Base-by-base conservation (phyloP, 2,888 invertebrate genomes). In the Mesorhabditis spiculigera region DNA sequence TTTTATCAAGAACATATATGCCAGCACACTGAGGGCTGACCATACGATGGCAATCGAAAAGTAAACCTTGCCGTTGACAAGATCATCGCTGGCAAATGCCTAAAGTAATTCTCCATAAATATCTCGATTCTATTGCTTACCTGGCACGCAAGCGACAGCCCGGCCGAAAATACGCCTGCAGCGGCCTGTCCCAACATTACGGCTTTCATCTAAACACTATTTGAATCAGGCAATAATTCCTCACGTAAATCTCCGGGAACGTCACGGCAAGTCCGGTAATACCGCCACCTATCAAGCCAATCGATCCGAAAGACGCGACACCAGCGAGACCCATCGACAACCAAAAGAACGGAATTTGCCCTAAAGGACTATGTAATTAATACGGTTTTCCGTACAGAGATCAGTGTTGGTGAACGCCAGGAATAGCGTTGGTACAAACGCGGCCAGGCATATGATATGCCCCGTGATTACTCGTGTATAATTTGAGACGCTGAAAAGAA, bases 221-320 rank as follows among this genome's bases (percentile, higher is more conserved):
- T 16, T 10, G 28, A 45, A n/a, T 5, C 5, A 13, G 45, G 6
- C 16, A 66, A 45, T 45, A 8, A n/a, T 66, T 65, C 5, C 77
- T 73, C 5, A 80, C 80, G 68, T 76, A 75, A 63, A 69, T 67
- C 8, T 74, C 42, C 6, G 78, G 76, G 63, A 73, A 77, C 13
- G 74, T 68, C 0, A 76, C 75, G 16, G 77, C 75, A 0, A 80
- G 68, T 10, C 80, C 80, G 0, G 74, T 58, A 66, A 80, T 73
- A 0, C 78, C 80, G 6, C 76, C 78, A 63, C 76, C 80, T 63
- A 80, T 75, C 69, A 78, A 66, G 63, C 80, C 80, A 10, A 80
- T 68, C 4, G 77, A 75, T n/a, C 76, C 78, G 45, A 78, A 76
- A 67, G 74, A 73, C 5, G 78, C 75, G 6, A 76, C 65, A 8